Base-by-base conservation (phyloP, 64 coral and sea anemone genomes). In the Actinia tenebrosa region DNA sequence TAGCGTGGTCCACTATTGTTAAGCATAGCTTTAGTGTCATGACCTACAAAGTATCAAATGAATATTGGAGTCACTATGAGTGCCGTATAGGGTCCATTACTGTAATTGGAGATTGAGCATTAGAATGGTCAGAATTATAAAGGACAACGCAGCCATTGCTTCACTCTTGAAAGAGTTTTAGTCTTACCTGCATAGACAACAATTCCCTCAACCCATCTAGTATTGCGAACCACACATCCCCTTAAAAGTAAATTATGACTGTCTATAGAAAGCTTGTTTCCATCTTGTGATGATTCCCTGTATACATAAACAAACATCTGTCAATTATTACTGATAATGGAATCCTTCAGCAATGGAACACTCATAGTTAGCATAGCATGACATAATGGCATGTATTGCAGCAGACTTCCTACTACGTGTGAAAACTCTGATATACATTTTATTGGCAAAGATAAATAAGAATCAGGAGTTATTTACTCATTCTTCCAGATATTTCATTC, bases 1-100 rank as follows among this genome's bases (percentile, higher is more conserved):
- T 92, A 95, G 50, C 97, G 64, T 27, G 97, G 97, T 13, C 97
- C 97, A 93, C 97, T 95, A 90, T 99, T 99, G 84, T 99, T 99
- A 19, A 86, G 77, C 85, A 99, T 94, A 22, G 97, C 97, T 95
- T 99, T 99, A n/a, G 91, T 99, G 75, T 99, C 97, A 90, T 99
- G 97, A 83, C 97, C 97, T 98, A 86, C 26, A 64, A 95, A 26
- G 56, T 58, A 58, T 16, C 6, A 58, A 58, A 16, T 58, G 13
- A 58, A 58, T 58, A 11, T 55, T 11, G 11, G 11, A 0, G 2
- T 55, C 53, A 55, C 0, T 55, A 55, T 11, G 11, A 11, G 11
- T 55, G 5, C 53, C 2, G 30, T 37, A 37, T 37, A 37, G 0
- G 1, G 30, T 37, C 30, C 30, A 37, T 37, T 37, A 37, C 30